Conservation (phyloP, 2,888 invertebrate genomes). For the Parnassius mnemosyne region DNA sequence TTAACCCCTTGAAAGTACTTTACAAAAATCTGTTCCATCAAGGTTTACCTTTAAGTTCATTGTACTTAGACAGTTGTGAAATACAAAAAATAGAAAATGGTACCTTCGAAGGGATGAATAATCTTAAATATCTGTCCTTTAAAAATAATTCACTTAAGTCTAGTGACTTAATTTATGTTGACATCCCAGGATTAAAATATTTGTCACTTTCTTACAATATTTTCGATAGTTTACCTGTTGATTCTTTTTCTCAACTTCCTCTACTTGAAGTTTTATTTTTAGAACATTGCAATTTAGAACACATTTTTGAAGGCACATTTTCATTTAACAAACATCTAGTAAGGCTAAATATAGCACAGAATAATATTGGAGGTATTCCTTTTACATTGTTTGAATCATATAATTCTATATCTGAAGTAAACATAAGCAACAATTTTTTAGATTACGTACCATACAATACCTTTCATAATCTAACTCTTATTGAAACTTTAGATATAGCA, state of each 20-base stretch:
- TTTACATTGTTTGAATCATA: slow-evolving; percentile 84
- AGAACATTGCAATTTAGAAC: slow-evolving; percentile 85
- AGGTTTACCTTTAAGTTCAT: slow-evolving; percentile 85
- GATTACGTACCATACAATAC: slow-evolving; percentile 89
- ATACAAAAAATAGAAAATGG: slow-evolving; percentile 86
- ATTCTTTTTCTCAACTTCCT: slow-evolving; percentile 87
- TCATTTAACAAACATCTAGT: slow-evolving; percentile 86
- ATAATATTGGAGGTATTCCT: slow-evolving; percentile 84
- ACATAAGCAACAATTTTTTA: slow-evolving; percentile 86
- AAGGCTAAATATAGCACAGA: slow-evolving; percentile 87
- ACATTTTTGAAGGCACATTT: slow-evolving; percentile 86
- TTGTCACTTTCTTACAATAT: slow-evolving; percentile 89
- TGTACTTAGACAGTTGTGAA: slow-evolving; percentile 88
- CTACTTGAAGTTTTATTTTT: slow-evolving; percentile 87
- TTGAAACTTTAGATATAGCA: slow-evolving; percentile 86
- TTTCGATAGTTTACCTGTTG: slow-evolving; percentile 85
- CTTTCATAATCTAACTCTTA: slow-evolving; percentile 85
- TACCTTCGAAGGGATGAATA: slow-evolving; percentile 87
- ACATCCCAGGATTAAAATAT: slow-evolving; percentile 87
- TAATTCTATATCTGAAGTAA: slow-evolving; percentile 87
- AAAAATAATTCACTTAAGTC: slow-evolving; percentile 87
- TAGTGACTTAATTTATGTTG: slow-evolving; percentile 84
- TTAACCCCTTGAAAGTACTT: slow-evolving; percentile 86
- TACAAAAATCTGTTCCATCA: slow-evolving; percentile 88
- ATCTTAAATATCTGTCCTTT: slow-evolving; percentile 88